phyloP scores from a whole-genome alignment of 2,797 vertebrate species.

The Bovichtus variegatus region DNA sequence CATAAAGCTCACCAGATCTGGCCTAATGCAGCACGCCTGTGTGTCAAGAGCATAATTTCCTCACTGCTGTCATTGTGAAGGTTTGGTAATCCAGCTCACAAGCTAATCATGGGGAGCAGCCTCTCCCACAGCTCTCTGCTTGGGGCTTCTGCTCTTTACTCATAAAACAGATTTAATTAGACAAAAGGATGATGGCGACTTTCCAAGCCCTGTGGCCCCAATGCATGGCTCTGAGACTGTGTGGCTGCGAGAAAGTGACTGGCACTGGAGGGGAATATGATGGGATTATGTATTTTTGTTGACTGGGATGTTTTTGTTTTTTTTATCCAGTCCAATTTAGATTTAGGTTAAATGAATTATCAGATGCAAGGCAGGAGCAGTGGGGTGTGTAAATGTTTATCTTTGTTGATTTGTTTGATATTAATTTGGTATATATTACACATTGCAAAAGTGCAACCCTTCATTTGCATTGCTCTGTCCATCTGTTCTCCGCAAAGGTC shows the following conservation, averaged over 20 bases:
- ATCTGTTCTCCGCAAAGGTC: constrained; percentile 29
- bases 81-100: constrained; percentile 72
- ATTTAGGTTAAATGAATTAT: constrained; percentile 23
- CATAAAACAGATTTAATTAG: constrained; percentile 80
- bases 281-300: constrained; percentile 49
- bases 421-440: not conserved
- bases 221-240: constrained; percentile 42
- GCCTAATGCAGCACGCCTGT: constrained; percentile 53
- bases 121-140: constrained; percentile 60
- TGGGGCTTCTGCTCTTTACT: constrained; percentile 61
- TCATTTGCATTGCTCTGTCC: constrained; percentile 9
- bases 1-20: constrained; percentile 53
- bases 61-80: constrained; percentile 67
- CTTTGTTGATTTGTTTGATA: constrained; percentile 5
- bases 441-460: not conserved
- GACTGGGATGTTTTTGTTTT: constrained; percentile 22
- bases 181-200: constrained; percentile 71
- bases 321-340: constrained; percentile 28
- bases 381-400: not conserved
- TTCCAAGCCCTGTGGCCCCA: constrained; percentile 68
- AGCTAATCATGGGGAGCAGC: constrained; percentile 69
- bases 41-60: constrained; percentile 63
- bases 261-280: constrained; percentile 43
- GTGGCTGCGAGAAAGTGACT: constrained; percentile 36
- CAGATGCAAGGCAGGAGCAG: constrained; percentile 16